A percentile compares a stretch with the other conserved stretches of the same genome.
phyloP scores from a whole-genome alignment of 2,888 invertebrate species.

The Mechanitis mazaeus region DNA sequence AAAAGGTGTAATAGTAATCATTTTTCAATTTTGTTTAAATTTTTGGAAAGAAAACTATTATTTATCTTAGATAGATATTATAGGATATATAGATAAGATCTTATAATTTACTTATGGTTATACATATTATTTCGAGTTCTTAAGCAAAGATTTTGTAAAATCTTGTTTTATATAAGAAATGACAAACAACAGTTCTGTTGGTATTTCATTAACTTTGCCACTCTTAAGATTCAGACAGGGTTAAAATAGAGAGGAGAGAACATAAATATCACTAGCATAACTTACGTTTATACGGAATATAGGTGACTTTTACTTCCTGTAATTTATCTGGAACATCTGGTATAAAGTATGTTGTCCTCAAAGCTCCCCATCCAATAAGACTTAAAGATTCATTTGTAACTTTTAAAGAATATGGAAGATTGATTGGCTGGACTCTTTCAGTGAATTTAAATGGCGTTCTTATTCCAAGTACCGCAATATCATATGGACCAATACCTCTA shows the following conservation, averaged over 20 bases:
- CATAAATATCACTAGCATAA: slow-evolving; percentile 7
- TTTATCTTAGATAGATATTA: too few relatives aligned
- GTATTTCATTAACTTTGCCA: too few relatives aligned
- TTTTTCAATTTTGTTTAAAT: too few relatives aligned
- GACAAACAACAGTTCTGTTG: too few relatives aligned
- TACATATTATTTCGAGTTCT: too few relatives aligned
- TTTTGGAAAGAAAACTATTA: too few relatives aligned
- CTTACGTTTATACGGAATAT: slow-evolving; percentile 57
- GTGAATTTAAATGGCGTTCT: slow-evolving; percentile 48
- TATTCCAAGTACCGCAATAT: slow-evolving; percentile 72
- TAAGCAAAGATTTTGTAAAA: too few relatives aligned
- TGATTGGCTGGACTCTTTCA: slow-evolving; percentile 59
- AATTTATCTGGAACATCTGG: slow-evolving; percentile 59
- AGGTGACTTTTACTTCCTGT: slow-evolving; percentile 63
- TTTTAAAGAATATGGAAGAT: slow-evolving; percentile 54
- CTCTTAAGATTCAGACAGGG: too few relatives aligned
- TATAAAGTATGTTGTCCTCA: slow-evolving; percentile 52
- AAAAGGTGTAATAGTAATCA: too few relatives aligned
- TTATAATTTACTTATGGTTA: too few relatives aligned
- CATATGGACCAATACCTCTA: slow-evolving; percentile 68
- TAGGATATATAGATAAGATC: too few relatives aligned
- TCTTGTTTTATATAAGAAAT: too few relatives aligned
- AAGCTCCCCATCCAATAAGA: slow-evolving; percentile 73
- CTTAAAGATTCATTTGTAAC: slow-evolving; percentile 37
- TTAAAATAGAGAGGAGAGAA: neutral